phyloP scores from a whole-genome alignment of 2,113 vertebrate species.

The Planiliza haematocheilus region DNA sequence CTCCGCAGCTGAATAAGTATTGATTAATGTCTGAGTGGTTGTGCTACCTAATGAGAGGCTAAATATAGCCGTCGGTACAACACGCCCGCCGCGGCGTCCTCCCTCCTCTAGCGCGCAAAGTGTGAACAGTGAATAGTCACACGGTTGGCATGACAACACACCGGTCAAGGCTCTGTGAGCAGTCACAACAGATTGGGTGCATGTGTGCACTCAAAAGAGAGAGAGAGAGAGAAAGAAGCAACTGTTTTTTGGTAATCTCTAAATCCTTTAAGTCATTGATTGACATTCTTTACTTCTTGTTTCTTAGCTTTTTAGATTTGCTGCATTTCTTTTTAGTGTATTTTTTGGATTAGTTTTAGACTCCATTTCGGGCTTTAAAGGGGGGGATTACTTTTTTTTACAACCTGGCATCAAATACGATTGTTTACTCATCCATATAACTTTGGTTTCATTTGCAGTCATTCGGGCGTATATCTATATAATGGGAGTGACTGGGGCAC shows the following conservation, averaged over 20 bases:
- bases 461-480: too few relatives aligned
- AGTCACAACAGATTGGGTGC: slow-evolving; percentile 64
- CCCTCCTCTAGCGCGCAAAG: slow-evolving; percentile 60
- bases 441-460: too few relatives aligned
- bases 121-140: slow-evolving; percentile 68
- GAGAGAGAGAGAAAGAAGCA: slow-evolving; percentile 12
- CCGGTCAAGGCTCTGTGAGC: slow-evolving; percentile 61
- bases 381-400: too few relatives aligned
- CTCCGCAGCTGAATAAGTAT: slow-evolving; percentile 60
- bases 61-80: slow-evolving; percentile 68
- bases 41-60: slow-evolving; percentile 71
- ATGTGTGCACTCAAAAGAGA: slow-evolving; percentile 42
- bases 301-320: too few relatives aligned
- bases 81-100: slow-evolving; percentile 41
- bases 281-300: too few relatives aligned
- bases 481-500: too few relatives aligned
- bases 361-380: too few relatives aligned
- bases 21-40: slow-evolving; percentile 69
- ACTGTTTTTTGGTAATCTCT: not conserved
- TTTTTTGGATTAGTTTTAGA: too few relatives aligned
- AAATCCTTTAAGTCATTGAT: not conserved
- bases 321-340: too few relatives aligned
- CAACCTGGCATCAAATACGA: too few relatives aligned
- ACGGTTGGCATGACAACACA: slow-evolving; percentile 77
- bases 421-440: too few relatives aligned